A percentile compares a stretch with the other conserved stretches of the same genome.
Conservation (phyloP, 2,888 invertebrate species). For the Drosophila algonquin region DNA sequence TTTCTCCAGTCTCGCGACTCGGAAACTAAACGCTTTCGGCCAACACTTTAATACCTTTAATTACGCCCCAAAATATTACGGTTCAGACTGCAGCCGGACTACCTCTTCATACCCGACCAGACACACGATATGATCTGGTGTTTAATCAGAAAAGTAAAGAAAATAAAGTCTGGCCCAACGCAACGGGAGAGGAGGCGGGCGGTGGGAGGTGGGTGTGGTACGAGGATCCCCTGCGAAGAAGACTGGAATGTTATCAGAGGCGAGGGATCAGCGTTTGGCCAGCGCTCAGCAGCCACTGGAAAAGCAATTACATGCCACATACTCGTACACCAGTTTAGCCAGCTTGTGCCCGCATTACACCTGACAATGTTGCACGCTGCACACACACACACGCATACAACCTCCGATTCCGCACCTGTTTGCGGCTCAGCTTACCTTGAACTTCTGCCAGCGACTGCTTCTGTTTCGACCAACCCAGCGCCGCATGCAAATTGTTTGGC, state of each 20-base stretch:
- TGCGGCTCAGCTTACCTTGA: slow-evolving; percentile 68
- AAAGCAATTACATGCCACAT: slow-evolving; percentile 67
- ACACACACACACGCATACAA: background rate
- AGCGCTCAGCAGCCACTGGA: slow-evolving; percentile 46
- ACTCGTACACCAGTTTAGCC: slow-evolving; percentile 12
- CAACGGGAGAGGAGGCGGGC: background rate
- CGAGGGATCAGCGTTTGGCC: slow-evolving; percentile 43
- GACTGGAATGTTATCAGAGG: slow-evolving; percentile 69
- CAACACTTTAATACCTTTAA: slow-evolving; percentile 73
- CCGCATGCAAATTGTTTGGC: slow-evolving; percentile 59
- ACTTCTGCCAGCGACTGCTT: slow-evolving; percentile 44
- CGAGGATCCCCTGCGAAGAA: slow-evolving; percentile 25
- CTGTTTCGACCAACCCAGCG: slow-evolving; percentile 12
- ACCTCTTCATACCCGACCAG: slow-evolving; percentile 48
- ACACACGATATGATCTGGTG: slow-evolving; percentile 63
- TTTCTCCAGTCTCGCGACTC: slow-evolving; percentile 35
- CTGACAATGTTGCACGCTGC: slow-evolving; percentile 21
- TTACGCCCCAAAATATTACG: slow-evolving; percentile 72
- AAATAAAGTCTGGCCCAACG: slow-evolving; percentile 32
- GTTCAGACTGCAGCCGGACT: slow-evolving; percentile 16
- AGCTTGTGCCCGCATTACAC: slow-evolving; percentile 25
- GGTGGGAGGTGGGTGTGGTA: background rate
- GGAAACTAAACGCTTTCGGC: slow-evolving; percentile 35
- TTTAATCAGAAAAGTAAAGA: slow-evolving; percentile 74
- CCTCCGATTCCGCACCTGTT: slow-evolving; percentile 9